phyloP scores from a whole-genome alignment of 2,797 vertebrate genomes.

The Balearica regulorum region DNA sequence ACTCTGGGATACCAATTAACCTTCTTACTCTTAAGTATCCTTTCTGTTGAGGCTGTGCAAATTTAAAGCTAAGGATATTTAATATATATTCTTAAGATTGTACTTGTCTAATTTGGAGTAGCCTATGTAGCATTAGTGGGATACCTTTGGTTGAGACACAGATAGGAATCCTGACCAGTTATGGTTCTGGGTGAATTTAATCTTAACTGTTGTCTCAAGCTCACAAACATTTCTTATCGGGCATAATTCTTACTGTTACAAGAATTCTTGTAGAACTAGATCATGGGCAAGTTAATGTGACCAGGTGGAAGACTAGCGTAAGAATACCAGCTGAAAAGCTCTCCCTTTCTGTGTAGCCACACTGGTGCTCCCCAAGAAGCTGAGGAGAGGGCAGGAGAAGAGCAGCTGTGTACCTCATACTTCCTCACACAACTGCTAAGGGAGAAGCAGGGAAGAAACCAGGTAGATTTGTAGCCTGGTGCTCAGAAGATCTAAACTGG shows the following conservation, averaged over 20 bases:
- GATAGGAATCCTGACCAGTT: not conserved
- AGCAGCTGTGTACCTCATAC: not conserved
- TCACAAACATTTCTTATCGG: not conserved
- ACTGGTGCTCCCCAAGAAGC: not conserved
- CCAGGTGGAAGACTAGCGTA: not conserved
- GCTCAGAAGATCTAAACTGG: not conserved
- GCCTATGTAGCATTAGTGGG: not conserved
- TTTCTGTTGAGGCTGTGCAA: slow-evolving; percentile 2
- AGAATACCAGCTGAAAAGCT: not conserved
- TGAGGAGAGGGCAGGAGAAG: not conserved
- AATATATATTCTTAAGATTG: not conserved
- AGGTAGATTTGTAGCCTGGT: not conserved
- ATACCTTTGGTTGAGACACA: not conserved
- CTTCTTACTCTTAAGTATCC: slow-evolving; percentile 91
- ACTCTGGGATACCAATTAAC: slow-evolving; percentile 78
- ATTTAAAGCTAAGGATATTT: not conserved
- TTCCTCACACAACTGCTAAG: not conserved
- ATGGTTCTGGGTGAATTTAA: not conserved
- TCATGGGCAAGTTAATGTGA: not conserved
- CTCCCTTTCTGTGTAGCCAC: not conserved
- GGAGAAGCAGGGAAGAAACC: not conserved
- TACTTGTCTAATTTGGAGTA: not conserved
- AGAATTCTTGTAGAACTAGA: not conserved
- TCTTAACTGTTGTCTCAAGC: not conserved
- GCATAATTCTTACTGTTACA: not conserved